phyloP scores from a whole-genome alignment of 2,797 vertebrate genomes.

The Steatocranus sp. region DNA sequence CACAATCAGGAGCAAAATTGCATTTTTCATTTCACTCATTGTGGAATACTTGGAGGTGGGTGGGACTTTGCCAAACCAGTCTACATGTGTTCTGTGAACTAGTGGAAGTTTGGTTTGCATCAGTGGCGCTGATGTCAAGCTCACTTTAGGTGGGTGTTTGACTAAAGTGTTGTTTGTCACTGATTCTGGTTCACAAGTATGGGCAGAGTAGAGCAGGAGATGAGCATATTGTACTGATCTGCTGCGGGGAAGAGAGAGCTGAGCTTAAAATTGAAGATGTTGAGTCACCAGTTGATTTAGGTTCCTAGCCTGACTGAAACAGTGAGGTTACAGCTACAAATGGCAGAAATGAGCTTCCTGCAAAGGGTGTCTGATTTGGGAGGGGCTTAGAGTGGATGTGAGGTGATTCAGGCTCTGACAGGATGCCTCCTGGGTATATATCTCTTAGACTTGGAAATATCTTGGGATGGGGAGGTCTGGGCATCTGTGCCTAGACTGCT shows the following conservation, averaged over 20 bases:
- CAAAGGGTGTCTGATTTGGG: neutral
- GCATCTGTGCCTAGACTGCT: neutral
- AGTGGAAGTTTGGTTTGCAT: neutral
- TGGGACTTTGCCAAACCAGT: neutral
- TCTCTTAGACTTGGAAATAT: neutral
- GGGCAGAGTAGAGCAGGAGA: neutral
- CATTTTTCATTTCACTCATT: neutral
- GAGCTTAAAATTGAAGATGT: neutral
- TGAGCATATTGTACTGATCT: neutral
- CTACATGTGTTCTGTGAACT: neutral
- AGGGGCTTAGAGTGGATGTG: neutral
- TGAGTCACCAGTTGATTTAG: neutral
- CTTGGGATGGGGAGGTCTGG: neutral
- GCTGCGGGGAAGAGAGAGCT: rapidly evolving
- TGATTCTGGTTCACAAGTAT: neutral
- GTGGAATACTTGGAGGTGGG: neutral
- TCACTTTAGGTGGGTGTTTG: neutral
- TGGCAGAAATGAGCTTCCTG: neutral
- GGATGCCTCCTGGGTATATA: neutral
- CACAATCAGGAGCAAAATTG: neutral
- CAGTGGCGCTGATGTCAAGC: neutral
- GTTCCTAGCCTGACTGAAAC: neutral
- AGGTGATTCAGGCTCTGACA: neutral
- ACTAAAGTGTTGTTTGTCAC: neutral
- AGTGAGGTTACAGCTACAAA: neutral